These are phyloP conservation scores for Crematogaster levior DNA, from an alignment of 2,888 invertebrate genomes.

Conservation along the genomic window DNA sequence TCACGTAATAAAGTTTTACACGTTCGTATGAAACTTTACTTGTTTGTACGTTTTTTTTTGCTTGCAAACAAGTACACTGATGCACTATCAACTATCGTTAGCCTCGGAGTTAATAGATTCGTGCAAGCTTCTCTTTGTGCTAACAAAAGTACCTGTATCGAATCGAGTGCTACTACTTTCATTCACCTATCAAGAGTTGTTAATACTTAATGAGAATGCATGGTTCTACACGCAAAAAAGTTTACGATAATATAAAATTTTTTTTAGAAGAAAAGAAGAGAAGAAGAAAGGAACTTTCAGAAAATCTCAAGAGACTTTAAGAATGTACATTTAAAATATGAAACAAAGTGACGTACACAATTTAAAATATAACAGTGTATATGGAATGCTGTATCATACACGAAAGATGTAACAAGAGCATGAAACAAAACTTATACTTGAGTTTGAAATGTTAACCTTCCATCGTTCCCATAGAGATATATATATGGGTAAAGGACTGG, in stretches of 20 bases:
- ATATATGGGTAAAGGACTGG: background rate
- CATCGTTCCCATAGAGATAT: background rate
- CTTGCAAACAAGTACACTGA: too few relatives aligned
- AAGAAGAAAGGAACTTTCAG: background rate
- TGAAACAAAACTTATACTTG: slow-evolving; percentile 15
- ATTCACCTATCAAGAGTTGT: background rate
- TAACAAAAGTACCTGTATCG: background rate
- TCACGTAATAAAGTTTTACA: slow-evolving; percentile 51
- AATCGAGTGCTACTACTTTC: background rate
- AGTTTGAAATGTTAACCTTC: slow-evolving; percentile 1
- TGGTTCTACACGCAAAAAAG: background rate
- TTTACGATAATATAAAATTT: slow-evolving; percentile 4
- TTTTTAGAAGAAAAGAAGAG: background rate
- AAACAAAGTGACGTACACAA: background rate
- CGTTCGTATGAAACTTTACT: slow-evolving; percentile 22
- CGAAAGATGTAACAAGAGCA: background rate
- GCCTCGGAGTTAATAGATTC: slow-evolving; percentile 21
- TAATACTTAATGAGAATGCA: slow-evolving; percentile 3
- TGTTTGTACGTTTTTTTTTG: background rate
- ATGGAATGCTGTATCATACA: background rate
- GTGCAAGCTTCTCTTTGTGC: background rate
- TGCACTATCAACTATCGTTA: background rate
- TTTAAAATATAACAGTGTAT: background rate
- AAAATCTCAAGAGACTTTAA: slow-evolving; percentile 6
- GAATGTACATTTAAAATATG: slow-evolving; percentile 5